phyloP scores from a whole-genome alignment of 1,140 invertebrate species.

The Elysia chlorotica region DNA sequence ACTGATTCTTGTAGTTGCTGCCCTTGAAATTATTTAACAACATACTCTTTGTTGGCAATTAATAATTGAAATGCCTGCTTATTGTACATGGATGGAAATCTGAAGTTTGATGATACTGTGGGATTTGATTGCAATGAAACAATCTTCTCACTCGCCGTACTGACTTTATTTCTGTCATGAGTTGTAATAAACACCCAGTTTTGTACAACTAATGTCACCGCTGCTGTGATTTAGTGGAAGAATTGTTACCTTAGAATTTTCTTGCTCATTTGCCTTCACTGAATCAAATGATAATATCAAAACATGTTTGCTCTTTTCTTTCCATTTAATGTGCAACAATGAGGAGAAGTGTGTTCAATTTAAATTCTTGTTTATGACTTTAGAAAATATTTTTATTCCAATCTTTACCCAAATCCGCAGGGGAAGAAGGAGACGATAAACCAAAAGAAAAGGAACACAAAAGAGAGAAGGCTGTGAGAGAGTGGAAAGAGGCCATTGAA shows the following conservation, averaged over 20 bases:
- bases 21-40: too few species aligned
- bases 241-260: not conserved
- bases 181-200: too few species aligned
- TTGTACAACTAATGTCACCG: too few species aligned
- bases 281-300: not conserved
- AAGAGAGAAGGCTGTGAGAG: not conserved
- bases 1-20: too few species aligned
- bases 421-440: not conserved
- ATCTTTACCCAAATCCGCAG: not conserved
- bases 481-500: conserved; percentile 60
- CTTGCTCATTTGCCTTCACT: not conserved
- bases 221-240: too few species aligned
- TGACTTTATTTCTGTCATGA: too few species aligned
- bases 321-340: not conserved
- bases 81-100: too few species aligned
- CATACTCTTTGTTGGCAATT: too few species aligned
- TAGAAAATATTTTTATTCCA: not conserved
- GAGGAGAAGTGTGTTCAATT: not conserved
- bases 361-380: not conserved
- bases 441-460: conserved; percentile 27
- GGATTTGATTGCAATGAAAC: too few species aligned
- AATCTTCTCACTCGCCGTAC: too few species aligned
- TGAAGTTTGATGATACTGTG: too few species aligned
- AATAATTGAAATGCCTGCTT: too few species aligned
- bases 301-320: not conserved